These are phyloP conservation scores for Mycalesis mineus DNA, from an alignment of 2,888 invertebrate species.

Conservation along the genomic window DNA sequence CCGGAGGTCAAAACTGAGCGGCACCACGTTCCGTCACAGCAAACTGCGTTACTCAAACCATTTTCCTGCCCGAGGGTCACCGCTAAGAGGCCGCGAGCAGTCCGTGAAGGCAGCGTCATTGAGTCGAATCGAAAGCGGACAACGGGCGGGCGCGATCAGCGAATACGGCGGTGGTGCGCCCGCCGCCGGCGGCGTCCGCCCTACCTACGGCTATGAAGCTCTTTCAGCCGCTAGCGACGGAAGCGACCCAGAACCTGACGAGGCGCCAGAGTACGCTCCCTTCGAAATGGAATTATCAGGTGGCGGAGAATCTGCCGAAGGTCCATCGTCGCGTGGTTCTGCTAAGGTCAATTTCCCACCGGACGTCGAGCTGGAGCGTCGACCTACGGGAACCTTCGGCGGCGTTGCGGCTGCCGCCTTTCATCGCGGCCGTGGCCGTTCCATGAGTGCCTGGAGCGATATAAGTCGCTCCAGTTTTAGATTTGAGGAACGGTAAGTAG, in stretches of 20 bases:
- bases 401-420: slow-evolving; percentile 68
- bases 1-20: slow-evolving; percentile 16
- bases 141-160: slow-evolving; percentile 58
- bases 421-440: slow-evolving; percentile 80
- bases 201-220: slow-evolving; percentile 72
- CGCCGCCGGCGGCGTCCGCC: slow-evolving; percentile 65
- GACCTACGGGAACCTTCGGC: slow-evolving; percentile 64
- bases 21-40: slow-evolving; percentile 75
- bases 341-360: slow-evolving; percentile 83
- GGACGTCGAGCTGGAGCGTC: slow-evolving; percentile 70
- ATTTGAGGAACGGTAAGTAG: slow-evolving; percentile 84
- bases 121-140: slow-evolving; percentile 58
- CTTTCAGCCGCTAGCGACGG: slow-evolving; percentile 72
- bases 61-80: slow-evolving; percentile 57
- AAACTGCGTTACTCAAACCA: slow-evolving; percentile 70
- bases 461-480: slow-evolving; percentile 90
- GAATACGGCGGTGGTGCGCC: slow-evolving; percentile 52
- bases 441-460: slow-evolving; percentile 94
- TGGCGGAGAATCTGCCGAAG: slow-evolving; percentile 63
- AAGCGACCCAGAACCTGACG: slow-evolving; percentile 66
- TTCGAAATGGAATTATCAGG: slow-evolving; percentile 70
- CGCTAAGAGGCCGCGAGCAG: slow-evolving; percentile 58
- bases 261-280: slow-evolving; percentile 63
- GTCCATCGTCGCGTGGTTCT: slow-evolving; percentile 70
- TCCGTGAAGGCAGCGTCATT: slow-evolving; percentile 67